Evolutionary conservation across 2,888 invertebrate species (phyloP).

Genomic region (Dolichopus griseipennis): DNA sequence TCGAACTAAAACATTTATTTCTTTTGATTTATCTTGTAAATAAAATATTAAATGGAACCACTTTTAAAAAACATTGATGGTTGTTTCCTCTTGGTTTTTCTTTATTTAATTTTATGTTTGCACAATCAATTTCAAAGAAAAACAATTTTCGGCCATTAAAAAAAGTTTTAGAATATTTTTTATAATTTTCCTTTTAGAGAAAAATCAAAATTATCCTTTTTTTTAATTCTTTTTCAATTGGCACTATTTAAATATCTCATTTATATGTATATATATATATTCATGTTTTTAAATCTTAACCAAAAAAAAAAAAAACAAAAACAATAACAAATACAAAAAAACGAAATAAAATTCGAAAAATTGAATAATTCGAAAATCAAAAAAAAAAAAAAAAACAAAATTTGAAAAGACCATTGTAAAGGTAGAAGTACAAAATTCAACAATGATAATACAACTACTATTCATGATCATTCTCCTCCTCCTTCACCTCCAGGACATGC

Average conservation of each 20-base stretch:
- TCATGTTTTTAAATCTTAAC: background rate
- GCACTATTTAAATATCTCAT: background rate
- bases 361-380: background rate
- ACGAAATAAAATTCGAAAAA: background rate
- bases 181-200: no score
- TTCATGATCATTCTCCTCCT: background rate
- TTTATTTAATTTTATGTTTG: no score
- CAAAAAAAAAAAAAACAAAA: conserved; percentile 7
- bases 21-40: no score
- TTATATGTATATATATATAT: conserved; percentile 1
- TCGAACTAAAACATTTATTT: no score
- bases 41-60: no score
- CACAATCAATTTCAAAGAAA: no score
- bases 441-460: background rate
- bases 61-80: no score
- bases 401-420: background rate
- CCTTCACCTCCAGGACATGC: conserved; percentile 49
- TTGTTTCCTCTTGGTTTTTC: no score
- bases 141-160: no score
- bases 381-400: background rate
- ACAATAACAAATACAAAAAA: background rate
- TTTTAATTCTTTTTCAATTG: background rate
- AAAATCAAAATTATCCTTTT: no score
- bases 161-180: no score
- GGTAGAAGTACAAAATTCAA: conserved; percentile 1